A percentile compares a stretch with the other conserved stretches of the same genome.
Conservation (phyloP, 2,113 vertebrate genomes). For the Drymodes brunneopygia region DNA sequence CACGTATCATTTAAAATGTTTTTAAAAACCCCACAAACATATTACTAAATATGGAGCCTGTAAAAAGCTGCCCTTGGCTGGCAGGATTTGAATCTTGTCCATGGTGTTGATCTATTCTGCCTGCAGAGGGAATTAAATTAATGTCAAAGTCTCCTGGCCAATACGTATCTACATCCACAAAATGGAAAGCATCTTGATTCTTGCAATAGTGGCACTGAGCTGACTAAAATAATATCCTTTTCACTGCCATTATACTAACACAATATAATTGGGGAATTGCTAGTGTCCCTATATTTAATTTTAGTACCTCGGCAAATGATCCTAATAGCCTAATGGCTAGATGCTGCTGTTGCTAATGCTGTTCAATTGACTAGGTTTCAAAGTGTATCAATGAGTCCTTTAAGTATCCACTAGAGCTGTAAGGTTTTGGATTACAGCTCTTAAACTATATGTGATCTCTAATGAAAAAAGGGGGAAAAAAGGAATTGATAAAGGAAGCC, state of each 20-base stretch:
- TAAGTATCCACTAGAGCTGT: slow-evolving; percentile 45
- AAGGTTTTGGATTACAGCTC: slow-evolving; percentile 60
- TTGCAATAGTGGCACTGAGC: slow-evolving; percentile 32
- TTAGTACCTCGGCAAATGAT: slow-evolving; percentile 56
- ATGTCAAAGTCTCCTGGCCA: neutral
- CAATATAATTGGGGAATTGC: slow-evolving; percentile 64
- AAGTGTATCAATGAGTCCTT: slow-evolving; percentile 62
- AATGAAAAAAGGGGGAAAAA: neutral
- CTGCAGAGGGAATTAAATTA: slow-evolving; percentile 19
- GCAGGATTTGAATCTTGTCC: neutral
- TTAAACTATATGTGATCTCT: slow-evolving; percentile 56
- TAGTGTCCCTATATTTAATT: slow-evolving; percentile 65
- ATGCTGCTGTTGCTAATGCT: slow-evolving; percentile 47
- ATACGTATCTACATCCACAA: slow-evolving; percentile 12
- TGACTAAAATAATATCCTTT: slow-evolving; percentile 60
- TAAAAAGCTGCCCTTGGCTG: neutral
- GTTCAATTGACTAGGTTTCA: slow-evolving; percentile 59
- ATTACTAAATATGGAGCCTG: neutral
- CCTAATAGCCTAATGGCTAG: slow-evolving; percentile 56
- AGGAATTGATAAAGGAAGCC: slow-evolving; percentile 42
- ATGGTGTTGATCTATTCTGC: neutral
- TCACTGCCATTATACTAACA: slow-evolving; percentile 60
- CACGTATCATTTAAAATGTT: neutral
- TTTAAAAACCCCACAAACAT: accelerated
- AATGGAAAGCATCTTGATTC: slow-evolving; percentile 32